Evolutionary conservation across 2,113 vertebrate genomes (phyloP), one percentile per base, ranked within the genome.

Genomic region (Mustela lutreola): DNA sequence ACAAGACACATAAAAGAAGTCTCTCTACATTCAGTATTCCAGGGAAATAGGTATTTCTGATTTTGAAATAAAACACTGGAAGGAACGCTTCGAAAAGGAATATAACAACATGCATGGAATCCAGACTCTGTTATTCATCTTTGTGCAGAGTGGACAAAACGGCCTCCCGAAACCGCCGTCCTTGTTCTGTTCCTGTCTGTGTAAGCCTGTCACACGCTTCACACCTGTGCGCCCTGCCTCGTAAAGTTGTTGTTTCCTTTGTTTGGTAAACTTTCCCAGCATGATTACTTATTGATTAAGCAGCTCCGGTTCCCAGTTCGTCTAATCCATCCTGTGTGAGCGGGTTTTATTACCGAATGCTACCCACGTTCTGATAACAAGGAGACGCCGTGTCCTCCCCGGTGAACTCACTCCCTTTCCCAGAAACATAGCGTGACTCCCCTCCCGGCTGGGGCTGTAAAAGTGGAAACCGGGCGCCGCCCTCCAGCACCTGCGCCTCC

Each of bases 401-500:
- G 8, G 48, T 67, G 94, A 91, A 81, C 90, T 90, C 87, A 45
- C 92, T 63, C 48, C 82, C 73, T 1, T 94, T 73, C 94, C 95
- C 94, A 58, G 84, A 93, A 36, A 4, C 1, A 26, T 88, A 82
- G 98, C 97, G 97, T 98, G 98, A 97, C 97, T 94, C 36, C 60
- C 26, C 94, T 84, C 92, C 91, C 42, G 28, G 42, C 76, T 14
- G 19, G 36, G 75, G 62, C 9, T 21, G 62, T 95, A 78, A 95
- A 96, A 87, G 96, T 75, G 93, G 97, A 53, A 81, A 60, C 33
- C 42, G 12, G 94, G 94, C 95, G 21, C 86, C 97, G 93, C 95
- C 97, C 93, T 67, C 79, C 84, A 76, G 87, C 97, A 97, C 98
- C 97, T 98, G 97, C 92, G 50, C 90, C 95, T 28, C 78, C 75